These are phyloP conservation scores for Pygocentrus nattereri DNA, from an alignment of 2,797 vertebrate genomes.

Conservation along the genomic window DNA sequence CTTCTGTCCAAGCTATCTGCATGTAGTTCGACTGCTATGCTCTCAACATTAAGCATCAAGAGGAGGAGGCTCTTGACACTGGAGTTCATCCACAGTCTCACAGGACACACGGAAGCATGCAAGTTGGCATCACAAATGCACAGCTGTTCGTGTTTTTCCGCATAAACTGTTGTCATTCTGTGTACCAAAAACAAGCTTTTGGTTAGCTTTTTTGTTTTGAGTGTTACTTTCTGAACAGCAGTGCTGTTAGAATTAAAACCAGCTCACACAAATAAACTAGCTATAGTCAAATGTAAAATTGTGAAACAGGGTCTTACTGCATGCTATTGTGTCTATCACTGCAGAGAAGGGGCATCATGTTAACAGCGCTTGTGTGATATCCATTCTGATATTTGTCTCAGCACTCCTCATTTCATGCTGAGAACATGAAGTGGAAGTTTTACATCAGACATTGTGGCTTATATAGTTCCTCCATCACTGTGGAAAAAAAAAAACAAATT, in stretches of 20 bases:
- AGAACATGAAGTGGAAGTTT: not conserved
- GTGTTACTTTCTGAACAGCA: not conserved
- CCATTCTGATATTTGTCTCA: not conserved
- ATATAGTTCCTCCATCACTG: not conserved
- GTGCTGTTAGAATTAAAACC: not conserved
- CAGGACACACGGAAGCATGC: not conserved
- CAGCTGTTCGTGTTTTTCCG: not conserved
- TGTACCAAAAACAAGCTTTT: not conserved
- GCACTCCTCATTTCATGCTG: not conserved
- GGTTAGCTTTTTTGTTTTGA: no score
- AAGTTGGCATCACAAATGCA: not conserved
- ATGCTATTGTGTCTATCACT: not conserved
- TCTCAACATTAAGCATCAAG: not conserved
- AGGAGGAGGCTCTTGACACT: not conserved
- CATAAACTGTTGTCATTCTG: not conserved
- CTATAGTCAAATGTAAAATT: no score
- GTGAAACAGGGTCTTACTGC: no score
- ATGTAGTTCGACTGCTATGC: not conserved
- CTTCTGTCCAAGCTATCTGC: not conserved
- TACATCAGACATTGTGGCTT: not conserved
- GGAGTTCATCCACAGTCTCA: not conserved
- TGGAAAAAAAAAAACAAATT: not conserved
- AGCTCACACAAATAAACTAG: not conserved
- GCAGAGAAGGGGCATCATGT: not conserved
- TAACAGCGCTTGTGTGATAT: not conserved